Percentiles rank a stretch among this genome's conserved stretches.
phyloP scores from a whole-genome alignment of 2,113 vertebrate genomes.

The Ginglymostoma cirratum region DNA sequence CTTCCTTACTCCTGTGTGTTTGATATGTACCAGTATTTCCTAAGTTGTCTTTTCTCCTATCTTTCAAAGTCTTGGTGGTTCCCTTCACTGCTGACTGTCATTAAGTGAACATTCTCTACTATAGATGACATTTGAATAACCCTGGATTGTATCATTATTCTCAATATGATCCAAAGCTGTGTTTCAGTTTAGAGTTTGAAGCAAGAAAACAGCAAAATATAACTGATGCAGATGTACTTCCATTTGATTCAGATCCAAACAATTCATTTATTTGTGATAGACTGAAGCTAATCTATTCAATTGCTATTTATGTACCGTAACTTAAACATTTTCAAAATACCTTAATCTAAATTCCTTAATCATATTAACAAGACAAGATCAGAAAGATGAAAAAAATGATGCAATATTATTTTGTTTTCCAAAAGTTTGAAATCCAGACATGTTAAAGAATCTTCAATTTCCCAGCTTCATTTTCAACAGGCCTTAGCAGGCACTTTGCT shows the following conservation, averaged over 20 bases:
- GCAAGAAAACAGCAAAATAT: background rate
- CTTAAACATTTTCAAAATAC: background rate
- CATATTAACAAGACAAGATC: background rate
- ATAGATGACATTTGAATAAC: background rate
- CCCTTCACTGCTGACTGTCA: background rate
- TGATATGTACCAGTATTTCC: background rate
- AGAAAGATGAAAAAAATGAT: background rate
- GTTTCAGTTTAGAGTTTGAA: background rate
- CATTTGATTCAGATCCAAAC: background rate
- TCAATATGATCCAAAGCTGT: background rate
- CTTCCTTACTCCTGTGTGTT: background rate
- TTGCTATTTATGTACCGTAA: background rate
- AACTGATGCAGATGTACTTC: background rate
- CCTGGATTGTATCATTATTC: background rate
- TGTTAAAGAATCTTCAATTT: background rate
- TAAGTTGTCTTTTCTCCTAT: background rate
- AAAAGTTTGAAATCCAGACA: background rate
- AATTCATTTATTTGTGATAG: background rate
- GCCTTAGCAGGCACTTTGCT: background rate
- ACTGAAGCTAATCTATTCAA: background rate
- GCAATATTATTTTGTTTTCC: background rate
- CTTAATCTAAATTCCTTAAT: background rate
- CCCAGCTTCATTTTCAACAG: background rate
- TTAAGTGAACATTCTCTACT: background rate
- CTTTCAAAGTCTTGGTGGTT: background rate